phyloP scores from a whole-genome alignment of 64 coral and sea anemone species.

The Pocillopora verrucosa region DNA sequence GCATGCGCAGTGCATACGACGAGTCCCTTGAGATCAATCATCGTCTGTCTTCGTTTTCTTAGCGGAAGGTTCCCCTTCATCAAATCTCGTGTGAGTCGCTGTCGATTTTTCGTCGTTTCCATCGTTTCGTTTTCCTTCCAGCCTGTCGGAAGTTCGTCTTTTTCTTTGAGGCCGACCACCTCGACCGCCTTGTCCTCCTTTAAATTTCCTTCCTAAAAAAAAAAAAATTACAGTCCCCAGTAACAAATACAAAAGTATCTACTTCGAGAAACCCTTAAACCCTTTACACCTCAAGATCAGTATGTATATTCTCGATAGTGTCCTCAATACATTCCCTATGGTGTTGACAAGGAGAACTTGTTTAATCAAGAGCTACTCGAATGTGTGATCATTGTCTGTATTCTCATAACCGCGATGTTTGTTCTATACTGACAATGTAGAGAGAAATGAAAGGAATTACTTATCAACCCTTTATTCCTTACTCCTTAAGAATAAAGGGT shows the following conservation, averaged over 20 bases:
- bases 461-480: no score
- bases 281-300: no score
- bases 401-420: no score
- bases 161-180: constrained; percentile 19
- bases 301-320: no score
- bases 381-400: no score
- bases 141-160: constrained; percentile 18
- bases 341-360: no score
- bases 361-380: no score
- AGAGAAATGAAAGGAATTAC: no score
- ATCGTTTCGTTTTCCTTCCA: neutral
- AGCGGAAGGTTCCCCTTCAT: constrained; percentile 29
- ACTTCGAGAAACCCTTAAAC: no score
- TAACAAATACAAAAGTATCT: neutral
- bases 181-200: neutral
- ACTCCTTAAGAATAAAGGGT: no score
- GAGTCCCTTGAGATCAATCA: neutral
- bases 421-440: no score
- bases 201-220: neutral
- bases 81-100: constrained; percentile 30
- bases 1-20: neutral
- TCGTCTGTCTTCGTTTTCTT: constrained; percentile 47
- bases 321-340: no score
- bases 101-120: constrained; percentile 23
- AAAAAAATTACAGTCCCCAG: neutral